These are phyloP conservation scores for Danionella dracula DNA, from an alignment of 2,797 vertebrate species.

Conservation along the genomic window DNA sequence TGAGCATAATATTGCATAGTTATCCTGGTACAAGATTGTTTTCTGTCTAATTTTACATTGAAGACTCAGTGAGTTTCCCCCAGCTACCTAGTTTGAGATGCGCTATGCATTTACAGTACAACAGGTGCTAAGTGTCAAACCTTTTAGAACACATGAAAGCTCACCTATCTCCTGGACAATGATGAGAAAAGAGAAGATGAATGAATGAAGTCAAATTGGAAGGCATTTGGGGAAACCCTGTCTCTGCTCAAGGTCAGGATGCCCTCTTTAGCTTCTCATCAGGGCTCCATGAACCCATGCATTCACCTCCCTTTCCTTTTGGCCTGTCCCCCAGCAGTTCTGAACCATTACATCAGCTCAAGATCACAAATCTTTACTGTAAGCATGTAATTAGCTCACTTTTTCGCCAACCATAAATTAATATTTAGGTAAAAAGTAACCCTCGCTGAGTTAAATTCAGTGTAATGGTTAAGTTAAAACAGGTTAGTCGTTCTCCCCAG, in stretches of 20 bases:
- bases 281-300: constrained; percentile 56
- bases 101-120: neutral
- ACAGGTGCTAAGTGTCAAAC: constrained; percentile 34
- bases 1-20: no score
- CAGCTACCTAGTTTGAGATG: no score
- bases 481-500: neutral
- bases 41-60: no score
- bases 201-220: constrained; percentile 8
- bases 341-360: constrained; percentile 37
- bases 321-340: constrained; percentile 12
- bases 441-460: neutral
- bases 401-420: no score
- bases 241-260: constrained; percentile 26
- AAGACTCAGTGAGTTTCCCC: no score
- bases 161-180: constrained; percentile 23
- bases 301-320: constrained; percentile 32
- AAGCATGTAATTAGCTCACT: constrained; percentile 2
- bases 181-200: constrained; percentile 18
- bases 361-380: constrained; percentile 3
- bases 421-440: no score
- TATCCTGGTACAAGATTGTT: no score
- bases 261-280: constrained; percentile 39
- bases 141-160: constrained; percentile 3
- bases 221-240: constrained; percentile 23
- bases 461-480: neutral